phyloP scores from a whole-genome alignment of 37 sponge, comb jelly and placozoan species.

The Agelas oroides region DNA sequence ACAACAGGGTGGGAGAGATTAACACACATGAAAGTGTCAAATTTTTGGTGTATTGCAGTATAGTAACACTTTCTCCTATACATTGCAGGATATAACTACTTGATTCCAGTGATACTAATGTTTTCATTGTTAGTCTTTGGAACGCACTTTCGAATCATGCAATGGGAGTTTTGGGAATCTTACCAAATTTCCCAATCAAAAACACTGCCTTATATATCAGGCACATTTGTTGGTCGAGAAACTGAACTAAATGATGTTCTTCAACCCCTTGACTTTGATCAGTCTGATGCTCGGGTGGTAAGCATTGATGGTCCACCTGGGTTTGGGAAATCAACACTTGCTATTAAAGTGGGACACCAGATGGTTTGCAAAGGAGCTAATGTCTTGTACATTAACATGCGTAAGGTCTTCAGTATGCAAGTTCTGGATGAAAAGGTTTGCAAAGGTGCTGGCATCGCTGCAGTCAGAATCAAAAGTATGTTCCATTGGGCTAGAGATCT shows the following conservation, averaged over 20 bases:
- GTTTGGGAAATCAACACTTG: constrained; percentile 2
- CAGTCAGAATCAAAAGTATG: neutral
- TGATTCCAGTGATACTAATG: too few relatives aligned
- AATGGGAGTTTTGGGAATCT: neutral
- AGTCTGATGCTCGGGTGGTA: neutral
- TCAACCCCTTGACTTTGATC: neutral
- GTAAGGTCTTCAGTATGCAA: too few relatives aligned
- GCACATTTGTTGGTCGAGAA: neutral
- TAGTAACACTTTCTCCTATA: too few relatives aligned
- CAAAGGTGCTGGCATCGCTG: too few relatives aligned
- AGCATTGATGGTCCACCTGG: constrained; percentile 4
- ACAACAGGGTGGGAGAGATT: too few relatives aligned
- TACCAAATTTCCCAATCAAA: neutral
- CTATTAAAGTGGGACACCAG: constrained; percentile 7
- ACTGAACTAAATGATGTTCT: neutral
- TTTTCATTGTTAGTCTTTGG: neutral
- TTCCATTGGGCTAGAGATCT: neutral
- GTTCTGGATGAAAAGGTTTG: too few relatives aligned
- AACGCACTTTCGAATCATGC: neutral
- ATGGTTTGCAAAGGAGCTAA: neutral
- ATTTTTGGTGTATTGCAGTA: too few relatives aligned
- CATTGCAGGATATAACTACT: too few relatives aligned
- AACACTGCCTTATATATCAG: neutral
- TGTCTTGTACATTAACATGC: neutral
- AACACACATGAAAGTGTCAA: too few relatives aligned